These are phyloP conservation scores for Masnerella sp. DNA, from an alignment of 2,888 invertebrate genomes.

Conservation along the genomic window DNA sequence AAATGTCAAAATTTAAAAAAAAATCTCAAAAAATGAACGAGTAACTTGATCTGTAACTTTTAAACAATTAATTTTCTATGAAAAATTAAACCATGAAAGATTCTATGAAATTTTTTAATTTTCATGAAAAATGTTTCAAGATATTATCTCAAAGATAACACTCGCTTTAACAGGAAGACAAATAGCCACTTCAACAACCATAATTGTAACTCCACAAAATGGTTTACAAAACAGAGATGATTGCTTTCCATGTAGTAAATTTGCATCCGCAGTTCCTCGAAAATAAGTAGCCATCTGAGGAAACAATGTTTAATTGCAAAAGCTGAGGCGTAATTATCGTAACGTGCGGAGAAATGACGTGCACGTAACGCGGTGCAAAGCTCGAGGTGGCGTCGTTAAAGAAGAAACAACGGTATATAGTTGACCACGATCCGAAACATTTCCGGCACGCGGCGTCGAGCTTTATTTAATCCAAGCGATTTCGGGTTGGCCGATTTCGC, in stretches of 20 bases:
- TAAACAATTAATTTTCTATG: too few species aligned
- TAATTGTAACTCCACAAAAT: too few species aligned
- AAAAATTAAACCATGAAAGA: too few species aligned
- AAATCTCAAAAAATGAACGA: too few species aligned
- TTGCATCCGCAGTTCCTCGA: not conserved
- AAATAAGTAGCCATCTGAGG: not conserved
- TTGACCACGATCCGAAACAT: constrained; percentile 73
- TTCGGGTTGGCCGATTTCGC: constrained; percentile 28
- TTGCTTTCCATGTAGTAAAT: not conserved
- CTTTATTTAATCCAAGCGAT: constrained; percentile 63
- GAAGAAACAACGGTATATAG: constrained; percentile 70
- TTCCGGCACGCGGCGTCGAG: constrained; percentile 68
- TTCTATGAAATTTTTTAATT: too few species aligned
- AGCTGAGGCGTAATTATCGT: not conserved
- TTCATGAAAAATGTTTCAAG: too few species aligned
- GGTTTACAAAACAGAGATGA: too few species aligned
- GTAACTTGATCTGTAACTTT: too few species aligned
- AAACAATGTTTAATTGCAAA: constrained; percentile 31
- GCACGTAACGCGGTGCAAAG: constrained; percentile 32
- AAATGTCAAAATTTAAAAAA: too few species aligned
- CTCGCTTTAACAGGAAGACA: too few species aligned
- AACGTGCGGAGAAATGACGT: constrained; percentile 17
- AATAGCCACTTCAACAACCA: too few species aligned
- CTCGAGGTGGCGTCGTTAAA: constrained; percentile 41
- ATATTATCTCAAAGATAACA: too few species aligned